Conservation (phyloP, 2,888 invertebrate species). For the Athripsodes cinereus region DNA sequence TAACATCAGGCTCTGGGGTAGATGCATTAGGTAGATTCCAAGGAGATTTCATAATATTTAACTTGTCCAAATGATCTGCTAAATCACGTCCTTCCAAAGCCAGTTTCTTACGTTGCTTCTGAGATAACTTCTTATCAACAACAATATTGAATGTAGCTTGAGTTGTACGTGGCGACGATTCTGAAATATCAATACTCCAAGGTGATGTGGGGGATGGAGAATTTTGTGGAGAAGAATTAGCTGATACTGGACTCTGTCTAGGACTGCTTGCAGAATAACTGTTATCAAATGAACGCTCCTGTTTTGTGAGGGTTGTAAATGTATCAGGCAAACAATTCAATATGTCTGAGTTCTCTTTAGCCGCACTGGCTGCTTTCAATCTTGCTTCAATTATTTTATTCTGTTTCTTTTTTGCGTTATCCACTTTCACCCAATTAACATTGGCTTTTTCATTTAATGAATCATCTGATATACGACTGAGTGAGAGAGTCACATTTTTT, state of each 20-base stretch:
- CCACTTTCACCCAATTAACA: slow-evolving; percentile 44
- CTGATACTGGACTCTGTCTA: slow-evolving; percentile 25
- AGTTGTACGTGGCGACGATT: slow-evolving; percentile 6
- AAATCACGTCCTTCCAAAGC: slow-evolving; percentile 44
- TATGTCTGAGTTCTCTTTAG: slow-evolving; percentile 38
- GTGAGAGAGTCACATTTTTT: slow-evolving; percentile 16
- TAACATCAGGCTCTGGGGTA: slow-evolving; percentile 9
- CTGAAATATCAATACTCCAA: slow-evolving; percentile 31
- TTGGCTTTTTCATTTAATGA: slow-evolving; percentile 28
- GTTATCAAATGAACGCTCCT: slow-evolving; percentile 32
- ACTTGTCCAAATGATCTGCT: slow-evolving; percentile 36
- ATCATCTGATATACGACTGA: slow-evolving; percentile 17
- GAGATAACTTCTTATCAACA: slow-evolving; percentile 53
- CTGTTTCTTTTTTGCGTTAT: slow-evolving; percentile 42
- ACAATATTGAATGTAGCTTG: slow-evolving; percentile 40
- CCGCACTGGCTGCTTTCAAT: slow-evolving; percentile 41
- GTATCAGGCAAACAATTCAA: slow-evolving; percentile 39
- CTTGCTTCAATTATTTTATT: slow-evolving; percentile 47
- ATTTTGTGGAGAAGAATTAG: slow-evolving; percentile 27
- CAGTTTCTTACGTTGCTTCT: slow-evolving; percentile 58
- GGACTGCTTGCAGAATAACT: slow-evolving; percentile 27
- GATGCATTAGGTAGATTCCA: not conserved
- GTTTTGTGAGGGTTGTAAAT: slow-evolving; percentile 40
- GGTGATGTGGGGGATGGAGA: slow-evolving; percentile 27
- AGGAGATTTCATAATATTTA: slow-evolving; percentile 33